phyloP scores from a whole-genome alignment of 2,113 vertebrate species.

The Toxostoma redivivum region DNA sequence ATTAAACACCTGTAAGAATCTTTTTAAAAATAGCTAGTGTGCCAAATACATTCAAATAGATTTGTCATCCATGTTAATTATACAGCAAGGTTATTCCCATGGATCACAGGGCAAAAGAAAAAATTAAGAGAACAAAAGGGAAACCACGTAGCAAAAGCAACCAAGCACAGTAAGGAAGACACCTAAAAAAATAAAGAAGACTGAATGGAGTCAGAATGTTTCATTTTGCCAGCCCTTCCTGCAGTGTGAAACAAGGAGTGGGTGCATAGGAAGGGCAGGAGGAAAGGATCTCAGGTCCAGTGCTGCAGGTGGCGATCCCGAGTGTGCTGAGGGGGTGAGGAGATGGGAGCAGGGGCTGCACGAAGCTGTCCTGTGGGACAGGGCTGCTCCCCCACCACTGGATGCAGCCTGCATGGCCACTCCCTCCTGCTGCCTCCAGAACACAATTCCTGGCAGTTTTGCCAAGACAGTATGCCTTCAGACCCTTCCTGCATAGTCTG shows the following conservation, averaged over 20 bases:
- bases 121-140: background rate
- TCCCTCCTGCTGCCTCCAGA: background rate
- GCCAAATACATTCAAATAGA: background rate
- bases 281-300: background rate
- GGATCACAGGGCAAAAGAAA: background rate
- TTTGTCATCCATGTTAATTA: background rate
- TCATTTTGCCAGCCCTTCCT: background rate
- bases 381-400: rapidly evolving
- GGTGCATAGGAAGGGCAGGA: background rate
- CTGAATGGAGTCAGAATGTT: background rate
- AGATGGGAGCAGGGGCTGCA: background rate
- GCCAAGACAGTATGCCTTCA: background rate
- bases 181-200: background rate
- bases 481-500: background rate
- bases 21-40: background rate
- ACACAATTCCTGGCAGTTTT: background rate
- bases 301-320: background rate
- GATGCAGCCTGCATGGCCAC: background rate
- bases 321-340: background rate
- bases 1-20: background rate
- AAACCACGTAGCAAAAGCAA: background rate
- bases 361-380: rapidly evolving
- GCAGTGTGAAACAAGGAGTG: background rate
- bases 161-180: background rate
- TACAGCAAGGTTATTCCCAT: background rate